phyloP scores from a whole-genome alignment of 92 coral and sea anemone species.

The Porites cylindrica region DNA sequence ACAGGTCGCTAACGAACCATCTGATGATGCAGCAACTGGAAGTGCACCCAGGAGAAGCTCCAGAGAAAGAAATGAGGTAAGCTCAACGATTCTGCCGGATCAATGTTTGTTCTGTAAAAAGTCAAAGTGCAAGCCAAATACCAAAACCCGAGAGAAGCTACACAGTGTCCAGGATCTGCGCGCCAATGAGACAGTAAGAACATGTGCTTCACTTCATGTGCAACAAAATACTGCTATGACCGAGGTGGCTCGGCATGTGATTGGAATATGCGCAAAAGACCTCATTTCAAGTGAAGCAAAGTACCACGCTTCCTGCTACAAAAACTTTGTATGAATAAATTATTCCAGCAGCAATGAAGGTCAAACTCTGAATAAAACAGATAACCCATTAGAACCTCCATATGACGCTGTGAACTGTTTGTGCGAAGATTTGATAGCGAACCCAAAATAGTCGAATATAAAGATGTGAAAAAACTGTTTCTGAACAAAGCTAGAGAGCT shows the following conservation, averaged over 20 bases:
- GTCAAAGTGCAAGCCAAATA: conserved; percentile 64
- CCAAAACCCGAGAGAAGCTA: conserved; percentile 58
- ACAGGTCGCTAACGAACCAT: neutral
- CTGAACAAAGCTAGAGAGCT: conserved; percentile 55
- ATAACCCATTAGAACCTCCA: conserved; percentile 22
- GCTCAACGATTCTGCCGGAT: conserved; percentile 60
- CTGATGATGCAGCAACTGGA: conserved; percentile 12
- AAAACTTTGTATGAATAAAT: conserved; percentile 56
- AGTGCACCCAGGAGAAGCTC: conserved; percentile 46
- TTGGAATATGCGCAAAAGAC: conserved; percentile 49
- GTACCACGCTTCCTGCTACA: conserved; percentile 73
- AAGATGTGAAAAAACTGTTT: conserved; percentile 57
- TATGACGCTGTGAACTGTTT: conserved; percentile 48
- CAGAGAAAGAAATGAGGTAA: conserved; percentile 41
- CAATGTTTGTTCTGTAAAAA: conserved; percentile 63
- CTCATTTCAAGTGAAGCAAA: conserved; percentile 30
- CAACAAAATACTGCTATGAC: conserved; percentile 55
- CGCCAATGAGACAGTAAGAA: conserved; percentile 69
- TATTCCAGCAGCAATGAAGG: conserved; percentile 20
- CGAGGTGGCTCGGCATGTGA: conserved; percentile 49
- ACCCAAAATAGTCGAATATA: conserved; percentile 49
- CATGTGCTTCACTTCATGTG: conserved; percentile 46
- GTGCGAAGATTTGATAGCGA: conserved; percentile 30
- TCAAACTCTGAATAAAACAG: conserved; percentile 22
- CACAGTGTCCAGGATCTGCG: conserved; percentile 63